Conservation (phyloP, 2,888 invertebrate species). For the Amphipyra berbera region DNA sequence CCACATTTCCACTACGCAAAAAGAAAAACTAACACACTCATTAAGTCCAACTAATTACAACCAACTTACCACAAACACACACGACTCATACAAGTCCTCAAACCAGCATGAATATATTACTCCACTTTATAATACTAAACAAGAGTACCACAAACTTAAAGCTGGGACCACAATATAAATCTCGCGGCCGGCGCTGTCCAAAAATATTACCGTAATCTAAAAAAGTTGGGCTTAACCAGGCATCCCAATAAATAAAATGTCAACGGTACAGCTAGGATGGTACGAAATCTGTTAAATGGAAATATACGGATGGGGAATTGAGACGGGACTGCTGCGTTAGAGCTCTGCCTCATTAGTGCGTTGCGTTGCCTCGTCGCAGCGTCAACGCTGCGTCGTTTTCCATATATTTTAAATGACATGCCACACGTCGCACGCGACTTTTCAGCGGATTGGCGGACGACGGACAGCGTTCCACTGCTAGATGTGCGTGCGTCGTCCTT, state of each 20-base stretch:
- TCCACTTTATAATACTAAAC: constrained; percentile 14
- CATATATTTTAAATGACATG: too few species aligned
- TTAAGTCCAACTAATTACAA: too few species aligned
- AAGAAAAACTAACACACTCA: too few species aligned
- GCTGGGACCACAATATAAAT: constrained; percentile 33
- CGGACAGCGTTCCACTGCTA: too few species aligned
- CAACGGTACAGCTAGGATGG: constrained; percentile 68
- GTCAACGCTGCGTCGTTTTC: too few species aligned
- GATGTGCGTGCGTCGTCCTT: too few species aligned
- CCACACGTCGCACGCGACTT: too few species aligned
- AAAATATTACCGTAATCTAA: constrained; percentile 78
- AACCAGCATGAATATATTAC: not conserved
- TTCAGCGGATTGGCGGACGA: too few species aligned
- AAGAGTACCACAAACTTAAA: not conserved
- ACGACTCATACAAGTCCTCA: not conserved
- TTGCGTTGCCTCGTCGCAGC: too few species aligned
- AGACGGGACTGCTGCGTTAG: not conserved
- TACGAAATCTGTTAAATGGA: constrained; percentile 55
- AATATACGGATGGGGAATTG: constrained; percentile 19
- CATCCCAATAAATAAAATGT: constrained; percentile 78
- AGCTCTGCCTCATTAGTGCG: too few species aligned
- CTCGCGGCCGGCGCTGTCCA: constrained; percentile 50
- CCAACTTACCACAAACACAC: too few species aligned
- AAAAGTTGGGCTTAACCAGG: constrained; percentile 73
- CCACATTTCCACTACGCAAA: too few species aligned